A percentile compares a stretch with the other conserved stretches of the same genome.
phyloP scores from a whole-genome alignment of 2,797 vertebrate species.

The Myotis findleyi region DNA sequence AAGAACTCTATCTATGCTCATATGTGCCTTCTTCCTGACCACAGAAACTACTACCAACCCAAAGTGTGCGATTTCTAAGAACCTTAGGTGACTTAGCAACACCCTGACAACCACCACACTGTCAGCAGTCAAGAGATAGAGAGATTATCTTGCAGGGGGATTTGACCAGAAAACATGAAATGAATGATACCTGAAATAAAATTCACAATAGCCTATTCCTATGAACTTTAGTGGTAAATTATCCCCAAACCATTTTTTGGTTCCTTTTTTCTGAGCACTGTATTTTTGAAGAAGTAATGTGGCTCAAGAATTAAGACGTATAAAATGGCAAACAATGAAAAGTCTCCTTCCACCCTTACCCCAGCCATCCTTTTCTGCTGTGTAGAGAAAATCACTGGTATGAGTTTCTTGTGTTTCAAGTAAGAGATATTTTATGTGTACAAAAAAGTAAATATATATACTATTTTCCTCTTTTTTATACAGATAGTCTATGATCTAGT shows the following conservation, averaged over 20 bases:
- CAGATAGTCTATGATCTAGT: background rate
- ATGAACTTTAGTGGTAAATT: background rate
- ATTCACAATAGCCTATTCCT: background rate
- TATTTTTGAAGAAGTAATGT: slow-evolving; percentile 17
- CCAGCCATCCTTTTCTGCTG: background rate
- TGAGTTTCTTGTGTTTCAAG: background rate
- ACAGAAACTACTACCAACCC: slow-evolving; percentile 49
- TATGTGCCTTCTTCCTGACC: slow-evolving; percentile 34
- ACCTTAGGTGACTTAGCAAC: slow-evolving; percentile 49
- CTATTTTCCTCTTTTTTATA: background rate
- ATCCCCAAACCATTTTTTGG: background rate
- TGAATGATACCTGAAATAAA: background rate
- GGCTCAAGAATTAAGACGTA: slow-evolving; percentile 19
- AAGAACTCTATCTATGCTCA: slow-evolving; percentile 60
- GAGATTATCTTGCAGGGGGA: slow-evolving; percentile 34
- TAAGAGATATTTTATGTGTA: background rate
- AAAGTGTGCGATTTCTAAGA: slow-evolving; percentile 63
- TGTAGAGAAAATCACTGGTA: slow-evolving; percentile 15
- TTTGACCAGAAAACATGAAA: slow-evolving; percentile 32
- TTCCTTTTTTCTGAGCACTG: background rate
- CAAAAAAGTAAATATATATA: background rate
- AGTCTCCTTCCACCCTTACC: background rate
- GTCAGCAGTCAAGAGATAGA: slow-evolving; percentile 35
- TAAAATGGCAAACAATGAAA: slow-evolving; percentile 10
- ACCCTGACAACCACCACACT: background rate